Conservation (phyloP, 2,113 vertebrate genomes). For the Pluvialis apricaria region DNA sequence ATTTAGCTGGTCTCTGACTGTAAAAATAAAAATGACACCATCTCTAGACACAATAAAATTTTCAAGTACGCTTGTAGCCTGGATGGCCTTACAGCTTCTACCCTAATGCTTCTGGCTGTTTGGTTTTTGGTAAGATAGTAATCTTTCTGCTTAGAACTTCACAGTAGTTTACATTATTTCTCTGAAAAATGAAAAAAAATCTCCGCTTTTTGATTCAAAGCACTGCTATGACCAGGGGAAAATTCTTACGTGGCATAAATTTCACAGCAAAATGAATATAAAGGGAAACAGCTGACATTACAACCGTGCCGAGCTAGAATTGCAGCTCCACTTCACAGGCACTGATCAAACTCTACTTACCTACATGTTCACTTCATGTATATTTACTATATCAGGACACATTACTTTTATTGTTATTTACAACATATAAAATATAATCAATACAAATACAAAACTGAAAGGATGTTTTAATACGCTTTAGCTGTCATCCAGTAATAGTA, state of each 20-base stretch:
- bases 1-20: background rate
- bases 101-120: background rate
- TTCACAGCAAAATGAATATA: background rate
- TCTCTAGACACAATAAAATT: background rate
- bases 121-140: background rate
- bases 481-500: background rate
- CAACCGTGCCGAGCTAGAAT: background rate
- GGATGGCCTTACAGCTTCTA: background rate
- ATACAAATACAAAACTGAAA: background rate
- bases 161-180: background rate
- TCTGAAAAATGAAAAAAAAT: background rate
- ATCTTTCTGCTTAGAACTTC: background rate
- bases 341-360: background rate
- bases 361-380: background rate
- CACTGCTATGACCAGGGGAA: background rate
- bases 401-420: background rate
- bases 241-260: background rate
- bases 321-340: background rate
- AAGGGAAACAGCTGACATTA: background rate
- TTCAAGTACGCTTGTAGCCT: background rate
- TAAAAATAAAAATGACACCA: background rate
- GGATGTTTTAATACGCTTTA: background rate
- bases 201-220: background rate
- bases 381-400: background rate
- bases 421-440: background rate